A percentile compares a stretch with the other conserved stretches of the same genome.
phyloP scores from a whole-genome alignment of 2,888 invertebrate genomes.

The Rapana venosa region DNA sequence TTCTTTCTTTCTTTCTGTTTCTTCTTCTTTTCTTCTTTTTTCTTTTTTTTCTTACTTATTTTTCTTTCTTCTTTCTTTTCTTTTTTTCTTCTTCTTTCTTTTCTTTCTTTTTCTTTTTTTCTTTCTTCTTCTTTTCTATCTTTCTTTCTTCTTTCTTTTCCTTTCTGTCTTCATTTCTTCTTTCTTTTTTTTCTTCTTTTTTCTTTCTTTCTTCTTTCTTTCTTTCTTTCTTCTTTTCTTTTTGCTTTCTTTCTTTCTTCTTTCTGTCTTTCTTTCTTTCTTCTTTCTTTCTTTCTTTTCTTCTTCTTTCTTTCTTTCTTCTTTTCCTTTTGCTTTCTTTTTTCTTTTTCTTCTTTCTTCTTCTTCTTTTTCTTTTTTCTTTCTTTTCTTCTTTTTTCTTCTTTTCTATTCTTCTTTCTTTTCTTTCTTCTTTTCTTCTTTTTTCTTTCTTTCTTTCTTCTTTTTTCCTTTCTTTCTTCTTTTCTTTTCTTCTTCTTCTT shows the following conservation, averaged over 20 bases:
- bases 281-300: not conserved
- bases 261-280: not conserved
- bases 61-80: not conserved
- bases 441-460: not conserved
- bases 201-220: not conserved
- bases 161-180: not conserved
- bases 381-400: not conserved
- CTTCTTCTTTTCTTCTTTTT: not conserved
- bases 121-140: not conserved
- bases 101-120: not conserved
- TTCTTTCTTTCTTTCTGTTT: not conserved
- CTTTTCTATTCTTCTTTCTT: not conserved
- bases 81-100: not conserved
- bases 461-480: not conserved
- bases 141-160: not conserved
- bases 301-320: too few species aligned
- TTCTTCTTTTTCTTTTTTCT: conserved; percentile 17
- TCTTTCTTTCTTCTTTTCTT: not conserved
- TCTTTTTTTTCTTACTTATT: not conserved
- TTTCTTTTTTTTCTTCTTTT: not conserved
- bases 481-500: not conserved
- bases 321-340: not conserved
- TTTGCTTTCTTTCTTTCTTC: not conserved
- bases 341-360: not conserved
- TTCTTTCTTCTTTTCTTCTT: not conserved